phyloP scores from a whole-genome alignment of 2,888 invertebrate genomes.

The Pyrochroa serraticornis region DNA sequence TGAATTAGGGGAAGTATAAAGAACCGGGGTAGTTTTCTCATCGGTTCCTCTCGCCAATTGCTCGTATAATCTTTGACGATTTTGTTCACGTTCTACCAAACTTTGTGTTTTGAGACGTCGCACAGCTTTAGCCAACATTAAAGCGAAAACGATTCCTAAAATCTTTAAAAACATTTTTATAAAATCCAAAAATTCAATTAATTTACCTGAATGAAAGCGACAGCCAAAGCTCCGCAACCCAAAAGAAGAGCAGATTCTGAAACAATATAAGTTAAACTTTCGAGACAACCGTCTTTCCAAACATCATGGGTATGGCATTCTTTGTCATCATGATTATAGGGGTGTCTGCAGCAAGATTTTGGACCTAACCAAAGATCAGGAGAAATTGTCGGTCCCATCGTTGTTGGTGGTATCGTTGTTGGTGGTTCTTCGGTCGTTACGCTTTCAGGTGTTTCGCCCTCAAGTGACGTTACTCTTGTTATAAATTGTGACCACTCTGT shows the following conservation, averaged over 20 bases:
- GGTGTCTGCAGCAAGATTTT: slow-evolving; percentile 35
- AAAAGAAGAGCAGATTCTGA: slow-evolving; percentile 67
- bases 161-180: background rate
- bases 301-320: slow-evolving; percentile 16
- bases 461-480: no score
- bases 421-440: background rate
- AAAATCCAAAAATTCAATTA: background rate
- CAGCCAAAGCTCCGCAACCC: slow-evolving; percentile 78
- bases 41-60: slow-evolving; percentile 44
- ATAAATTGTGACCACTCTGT: slow-evolving; percentile 62
- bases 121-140: slow-evolving; percentile 86
- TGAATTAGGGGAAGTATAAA: slow-evolving; percentile 38
- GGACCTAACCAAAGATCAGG: slow-evolving; percentile 31
- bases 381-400: background rate
- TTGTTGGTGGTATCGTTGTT: slow-evolving; percentile 8
- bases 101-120: slow-evolving; percentile 76
- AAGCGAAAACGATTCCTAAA: slow-evolving; percentile 85
- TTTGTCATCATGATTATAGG: slow-evolving; percentile 2
- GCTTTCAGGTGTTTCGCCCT: no score
- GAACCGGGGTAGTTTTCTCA: slow-evolving; percentile 46
- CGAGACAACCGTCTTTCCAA: slow-evolving; percentile 38
- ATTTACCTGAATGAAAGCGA: slow-evolving; percentile 78
- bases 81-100: slow-evolving; percentile 73
- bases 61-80: slow-evolving; percentile 61
- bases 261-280: slow-evolving; percentile 37